Evolutionary conservation across 2,797 vertebrate species (phyloP).

Genomic region (Chelon labrosus): DNA sequence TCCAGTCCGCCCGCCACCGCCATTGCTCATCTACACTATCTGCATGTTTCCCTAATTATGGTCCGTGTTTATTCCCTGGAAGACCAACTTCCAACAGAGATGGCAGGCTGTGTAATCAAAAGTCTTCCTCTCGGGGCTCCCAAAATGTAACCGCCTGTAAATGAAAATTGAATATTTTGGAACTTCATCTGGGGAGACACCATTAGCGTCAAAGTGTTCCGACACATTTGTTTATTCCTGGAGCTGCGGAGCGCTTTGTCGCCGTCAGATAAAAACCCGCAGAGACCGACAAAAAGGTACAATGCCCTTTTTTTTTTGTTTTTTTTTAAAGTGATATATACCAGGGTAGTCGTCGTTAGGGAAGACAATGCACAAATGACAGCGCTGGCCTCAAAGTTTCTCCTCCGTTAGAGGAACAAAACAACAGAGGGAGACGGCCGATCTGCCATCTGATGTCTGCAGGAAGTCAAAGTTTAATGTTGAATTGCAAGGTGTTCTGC

Average conservation of each 20-base stretch:
- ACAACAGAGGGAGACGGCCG: not conserved
- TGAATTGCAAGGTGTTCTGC: conserved; percentile 1
- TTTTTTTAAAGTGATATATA: conserved; percentile 2
- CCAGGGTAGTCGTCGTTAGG: not conserved
- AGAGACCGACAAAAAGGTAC: conserved; percentile 37
- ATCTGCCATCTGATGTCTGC: not conserved
- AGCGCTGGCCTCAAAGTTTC: conserved; percentile 27
- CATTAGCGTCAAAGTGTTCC: conserved; percentile 65
- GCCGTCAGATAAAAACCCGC: conserved; percentile 22
- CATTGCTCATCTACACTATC: conserved; percentile 53
- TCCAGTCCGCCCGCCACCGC: conserved; percentile 37
- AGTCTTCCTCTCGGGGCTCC: conserved; percentile 67
- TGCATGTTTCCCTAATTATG: conserved; percentile 75
- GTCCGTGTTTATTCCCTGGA: conserved; percentile 74
- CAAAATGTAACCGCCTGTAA: conserved; percentile 69
- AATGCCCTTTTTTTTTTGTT: not conserved
- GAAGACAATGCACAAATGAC: conserved; percentile 16
- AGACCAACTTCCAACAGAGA: conserved; percentile 75
- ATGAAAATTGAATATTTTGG: conserved; percentile 71
- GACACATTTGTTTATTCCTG: conserved; percentile 54
- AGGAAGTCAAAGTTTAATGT: conserved; percentile 4
- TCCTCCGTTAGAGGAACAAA: not conserved
- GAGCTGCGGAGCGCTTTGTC: conserved; percentile 27
- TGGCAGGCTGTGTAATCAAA: conserved; percentile 79
- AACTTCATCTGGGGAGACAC: conserved; percentile 66